Conservation (phyloP, 2,888 invertebrate species). For the Amaurobius ferox region DNA sequence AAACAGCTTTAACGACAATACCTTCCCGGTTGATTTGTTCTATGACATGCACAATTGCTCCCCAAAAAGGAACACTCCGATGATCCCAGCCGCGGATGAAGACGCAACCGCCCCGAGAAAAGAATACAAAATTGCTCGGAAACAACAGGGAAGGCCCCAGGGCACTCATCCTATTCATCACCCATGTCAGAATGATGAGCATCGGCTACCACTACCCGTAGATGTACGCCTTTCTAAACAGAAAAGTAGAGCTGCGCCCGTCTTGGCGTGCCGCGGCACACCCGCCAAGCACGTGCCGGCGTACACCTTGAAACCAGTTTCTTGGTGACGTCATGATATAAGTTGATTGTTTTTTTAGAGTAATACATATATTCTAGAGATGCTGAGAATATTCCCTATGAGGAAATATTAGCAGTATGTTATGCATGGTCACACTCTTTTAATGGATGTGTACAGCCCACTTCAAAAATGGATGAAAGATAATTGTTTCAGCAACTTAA, state of each 20-base stretch:
- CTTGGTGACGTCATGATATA: background rate
- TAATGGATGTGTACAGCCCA: too few species aligned
- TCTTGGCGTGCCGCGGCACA: slow-evolving; percentile 58
- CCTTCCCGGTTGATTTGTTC: background rate
- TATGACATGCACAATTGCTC: background rate
- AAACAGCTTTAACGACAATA: background rate
- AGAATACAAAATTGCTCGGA: background rate
- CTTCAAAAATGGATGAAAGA: too few species aligned
- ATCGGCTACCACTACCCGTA: slow-evolving; percentile 51
- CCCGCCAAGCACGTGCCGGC: slow-evolving; percentile 61
- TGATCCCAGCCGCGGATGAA: background rate
- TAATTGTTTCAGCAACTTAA: too few species aligned
- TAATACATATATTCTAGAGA: too few species aligned
- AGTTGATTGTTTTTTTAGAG: too few species aligned
- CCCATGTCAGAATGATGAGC: slow-evolving; percentile 49
- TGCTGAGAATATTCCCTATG: too few species aligned
- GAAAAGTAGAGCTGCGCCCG: slow-evolving; percentile 44
- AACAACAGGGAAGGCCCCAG: slow-evolving; percentile 37
- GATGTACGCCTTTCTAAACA: slow-evolving; percentile 26
- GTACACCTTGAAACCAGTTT: slow-evolving; percentile 47
- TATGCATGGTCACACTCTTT: too few species aligned
- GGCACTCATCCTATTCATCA: slow-evolving; percentile 63
- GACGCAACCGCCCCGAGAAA: background rate
- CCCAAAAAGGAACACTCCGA: slow-evolving; percentile 3
- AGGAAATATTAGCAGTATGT: too few species aligned